A percentile compares a stretch with the other conserved stretches of the same genome.
Conservation (phyloP, 1,140 invertebrate species). For the Microplitis demolitor region DNA sequence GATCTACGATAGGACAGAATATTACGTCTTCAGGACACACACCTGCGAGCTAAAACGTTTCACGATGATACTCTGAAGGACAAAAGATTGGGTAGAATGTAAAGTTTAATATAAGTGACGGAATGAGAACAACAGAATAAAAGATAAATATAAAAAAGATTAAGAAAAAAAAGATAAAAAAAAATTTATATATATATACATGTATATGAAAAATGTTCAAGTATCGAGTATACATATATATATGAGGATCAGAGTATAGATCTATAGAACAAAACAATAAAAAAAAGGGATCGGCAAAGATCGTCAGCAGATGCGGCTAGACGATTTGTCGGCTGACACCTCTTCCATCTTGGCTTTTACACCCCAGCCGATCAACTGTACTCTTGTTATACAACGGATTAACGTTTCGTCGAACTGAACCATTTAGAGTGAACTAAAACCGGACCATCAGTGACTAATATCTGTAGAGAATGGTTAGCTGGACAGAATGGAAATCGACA, state of each 20-base stretch:
- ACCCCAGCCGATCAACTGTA: conserved; percentile 21
- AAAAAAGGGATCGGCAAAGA: conserved; percentile 5
- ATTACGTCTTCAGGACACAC: conserved; percentile 36
- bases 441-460: not conserved
- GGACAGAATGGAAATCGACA: no score
- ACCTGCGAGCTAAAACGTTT: conserved; percentile 30
- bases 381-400: conserved; percentile 34
- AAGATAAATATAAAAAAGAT: conserved; percentile 12
- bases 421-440: not conserved
- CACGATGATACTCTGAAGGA: not conserved
- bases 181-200: no score
- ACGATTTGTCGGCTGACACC: conserved; percentile 29
- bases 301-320: not conserved
- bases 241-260: no score
- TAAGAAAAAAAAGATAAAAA: no score
- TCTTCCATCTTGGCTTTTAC: conserved; percentile 35
- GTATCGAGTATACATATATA: no score
- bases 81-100: conserved; percentile 8
- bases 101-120: conserved; percentile 18
- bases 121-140: conserved; percentile 28
- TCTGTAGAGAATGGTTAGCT: not conserved
- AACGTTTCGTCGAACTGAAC: conserved; percentile 32
- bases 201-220: no score
- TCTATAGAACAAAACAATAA: conserved; percentile 4
- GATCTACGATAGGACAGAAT: conserved; percentile 36